Conservation (phyloP, 2,797 vertebrate genomes). For the Myiotriccus ornatus region DNA sequence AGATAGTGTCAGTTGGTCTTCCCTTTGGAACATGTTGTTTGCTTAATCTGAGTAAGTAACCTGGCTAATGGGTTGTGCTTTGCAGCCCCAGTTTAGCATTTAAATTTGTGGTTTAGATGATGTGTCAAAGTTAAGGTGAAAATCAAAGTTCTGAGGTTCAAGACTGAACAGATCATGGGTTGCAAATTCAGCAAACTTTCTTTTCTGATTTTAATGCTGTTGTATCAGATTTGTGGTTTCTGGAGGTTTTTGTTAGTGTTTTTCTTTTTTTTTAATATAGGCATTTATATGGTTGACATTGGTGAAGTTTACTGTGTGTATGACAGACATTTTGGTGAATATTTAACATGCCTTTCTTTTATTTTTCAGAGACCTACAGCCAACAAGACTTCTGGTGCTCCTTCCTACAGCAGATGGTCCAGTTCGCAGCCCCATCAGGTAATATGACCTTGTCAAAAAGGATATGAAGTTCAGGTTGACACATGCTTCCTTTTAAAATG, state of each 20-base stretch:
- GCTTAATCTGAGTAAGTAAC: background rate
- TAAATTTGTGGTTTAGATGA: background rate
- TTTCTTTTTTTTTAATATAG: background rate
- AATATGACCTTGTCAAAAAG: conserved; percentile 66
- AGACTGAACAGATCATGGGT: background rate
- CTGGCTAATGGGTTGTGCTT: background rate
- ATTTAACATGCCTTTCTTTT: conserved; percentile 61
- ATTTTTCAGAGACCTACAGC: conserved; percentile 78
- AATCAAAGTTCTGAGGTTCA: background rate
- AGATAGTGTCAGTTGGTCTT: background rate
- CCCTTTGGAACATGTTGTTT: background rate
- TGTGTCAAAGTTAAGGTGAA: background rate
- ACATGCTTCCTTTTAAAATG: background rate
- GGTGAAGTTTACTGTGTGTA: conserved; percentile 8
- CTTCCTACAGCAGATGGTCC: conserved; percentile 88
- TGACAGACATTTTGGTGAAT: background rate
- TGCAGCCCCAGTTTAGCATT: background rate
- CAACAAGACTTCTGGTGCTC: conserved; percentile 76
- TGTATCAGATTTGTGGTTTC: background rate
- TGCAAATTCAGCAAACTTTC: background rate
- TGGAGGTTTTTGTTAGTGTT: background rate
- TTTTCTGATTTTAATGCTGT: background rate
- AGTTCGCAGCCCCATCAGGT: conserved; percentile 86
- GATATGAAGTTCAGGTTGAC: background rate
- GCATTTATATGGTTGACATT: background rate